Conservation (phyloP, 1,140 invertebrate genomes). For the Hypothenemus hampei region DNA sequence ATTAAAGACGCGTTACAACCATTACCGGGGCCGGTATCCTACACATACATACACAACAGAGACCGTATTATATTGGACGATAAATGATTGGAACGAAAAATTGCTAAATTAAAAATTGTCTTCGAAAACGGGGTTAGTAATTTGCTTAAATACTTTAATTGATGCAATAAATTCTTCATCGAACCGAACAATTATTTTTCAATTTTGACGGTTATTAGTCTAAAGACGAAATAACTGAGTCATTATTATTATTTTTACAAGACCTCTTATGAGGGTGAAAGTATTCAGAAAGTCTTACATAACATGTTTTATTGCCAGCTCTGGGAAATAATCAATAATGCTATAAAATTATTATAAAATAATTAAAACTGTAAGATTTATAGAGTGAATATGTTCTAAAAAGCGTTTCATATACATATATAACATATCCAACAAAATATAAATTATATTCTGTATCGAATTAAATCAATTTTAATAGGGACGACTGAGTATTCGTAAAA, state of each 20-base stretch:
- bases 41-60: slow-evolving; percentile 1
- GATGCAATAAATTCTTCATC: slow-evolving; percentile 17
- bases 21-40: slow-evolving; percentile 3
- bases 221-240: slow-evolving; percentile 17
- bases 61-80: slow-evolving; percentile 3
- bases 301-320: too few relatives aligned
- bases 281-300: too few relatives aligned
- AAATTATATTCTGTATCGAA: too few relatives aligned
- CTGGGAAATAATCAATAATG: too few relatives aligned
- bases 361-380: too few relatives aligned
- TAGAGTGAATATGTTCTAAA: too few relatives aligned
- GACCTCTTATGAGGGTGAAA: slow-evolving; percentile 14
- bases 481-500: too few relatives aligned
- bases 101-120: slow-evolving; percentile 27
- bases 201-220: slow-evolving; percentile 18
- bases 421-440: too few relatives aligned
- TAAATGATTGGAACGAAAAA: slow-evolving; percentile 19
- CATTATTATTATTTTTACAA: slow-evolving; percentile 22
- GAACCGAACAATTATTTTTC: slow-evolving; percentile 20
- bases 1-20: slow-evolving; percentile 18
- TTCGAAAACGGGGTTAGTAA: slow-evolving; percentile 18
- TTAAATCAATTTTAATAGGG: too few relatives aligned
- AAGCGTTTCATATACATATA: too few relatives aligned
- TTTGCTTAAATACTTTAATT: slow-evolving; percentile 26
- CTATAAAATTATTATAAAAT: too few relatives aligned